Percentiles rank a stretch among this genome's conserved stretches.
Evolutionary conservation across 2,888 invertebrate species (phyloP).

Genomic region (Drosophila borealis): DNA sequence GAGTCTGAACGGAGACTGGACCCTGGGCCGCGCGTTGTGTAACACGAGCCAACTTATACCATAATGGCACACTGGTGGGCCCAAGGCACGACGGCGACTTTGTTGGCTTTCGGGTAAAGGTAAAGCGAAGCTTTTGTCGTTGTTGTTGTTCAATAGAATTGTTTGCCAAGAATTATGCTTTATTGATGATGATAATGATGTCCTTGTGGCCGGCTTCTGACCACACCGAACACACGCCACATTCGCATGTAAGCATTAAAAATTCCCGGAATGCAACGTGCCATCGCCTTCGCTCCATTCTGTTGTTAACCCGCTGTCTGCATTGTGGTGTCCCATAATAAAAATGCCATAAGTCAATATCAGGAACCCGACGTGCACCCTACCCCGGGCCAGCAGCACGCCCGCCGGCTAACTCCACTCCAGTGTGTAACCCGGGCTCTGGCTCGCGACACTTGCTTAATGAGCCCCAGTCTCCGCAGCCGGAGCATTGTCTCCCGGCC

Average conservation of each 20-base stretch:
- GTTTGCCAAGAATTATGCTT: constrained; percentile 80
- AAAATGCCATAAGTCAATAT: constrained; percentile 80
- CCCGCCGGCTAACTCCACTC: constrained; percentile 2
- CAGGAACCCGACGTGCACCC: constrained; percentile 34
- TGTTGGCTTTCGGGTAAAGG: constrained; percentile 41
- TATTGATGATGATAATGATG: constrained; percentile 82
- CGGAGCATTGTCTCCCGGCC: constrained; percentile 42
- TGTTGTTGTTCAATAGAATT: constrained; percentile 81
- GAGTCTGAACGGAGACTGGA: constrained; percentile 4
- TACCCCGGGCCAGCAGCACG: constrained; percentile 1
- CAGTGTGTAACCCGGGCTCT: constrained; percentile 1
- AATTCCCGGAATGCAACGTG: constrained; percentile 70
- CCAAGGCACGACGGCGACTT: constrained; percentile 46
- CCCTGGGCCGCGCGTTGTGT: constrained; percentile 54
- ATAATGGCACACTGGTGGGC: constrained; percentile 64
- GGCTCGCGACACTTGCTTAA: constrained; percentile 63
- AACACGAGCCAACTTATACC: constrained; percentile 79
- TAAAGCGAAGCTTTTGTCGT: constrained; percentile 13
- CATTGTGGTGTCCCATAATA: constrained; percentile 60
- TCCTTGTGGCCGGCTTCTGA: constrained; percentile 65
- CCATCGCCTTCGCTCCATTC: constrained; percentile 12
- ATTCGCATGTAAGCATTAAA: constrained; percentile 62
- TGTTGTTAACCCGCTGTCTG: no score
- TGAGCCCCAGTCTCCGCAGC: constrained; percentile 49
- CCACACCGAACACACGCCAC: constrained; percentile 23